Conservation (phyloP, 2,113 vertebrate species). For the Hemicordylus capensis region DNA sequence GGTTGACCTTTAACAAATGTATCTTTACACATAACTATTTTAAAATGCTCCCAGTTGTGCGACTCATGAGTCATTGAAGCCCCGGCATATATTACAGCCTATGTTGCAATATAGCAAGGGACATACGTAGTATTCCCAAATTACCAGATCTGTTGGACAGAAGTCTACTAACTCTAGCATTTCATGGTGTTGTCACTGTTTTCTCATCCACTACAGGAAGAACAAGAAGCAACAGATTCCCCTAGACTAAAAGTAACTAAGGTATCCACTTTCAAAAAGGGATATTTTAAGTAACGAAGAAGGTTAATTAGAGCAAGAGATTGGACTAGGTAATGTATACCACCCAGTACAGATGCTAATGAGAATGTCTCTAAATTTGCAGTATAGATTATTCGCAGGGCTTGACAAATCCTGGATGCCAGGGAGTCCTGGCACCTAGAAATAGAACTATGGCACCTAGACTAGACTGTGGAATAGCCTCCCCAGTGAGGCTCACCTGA, state of each 20-base stretch:
- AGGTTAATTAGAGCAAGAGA: background rate
- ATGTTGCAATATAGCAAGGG: background rate
- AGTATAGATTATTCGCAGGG: background rate
- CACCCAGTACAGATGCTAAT: background rate
- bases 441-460: too few species aligned
- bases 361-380: background rate
- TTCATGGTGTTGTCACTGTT: background rate
- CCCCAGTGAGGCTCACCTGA: too few species aligned
- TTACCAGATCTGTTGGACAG: background rate
- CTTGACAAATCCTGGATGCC: too few species aligned
- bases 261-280: background rate
- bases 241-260: background rate
- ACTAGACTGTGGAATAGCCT: too few species aligned
- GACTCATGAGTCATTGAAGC: background rate
- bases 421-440: too few species aligned
- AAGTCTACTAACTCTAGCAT: background rate
- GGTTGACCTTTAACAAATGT: constrained; percentile 34
- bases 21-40: constrained; percentile 34
- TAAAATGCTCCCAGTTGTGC: constrained; percentile 15
- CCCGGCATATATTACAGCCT: background rate
- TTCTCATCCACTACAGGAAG: background rate
- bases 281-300: background rate
- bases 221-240: rapidly evolving
- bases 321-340: background rate
- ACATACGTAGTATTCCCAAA: background rate